Evolutionary conservation across 2,113 vertebrate species (phyloP).

Genomic region (Setophaga petechia): DNA sequence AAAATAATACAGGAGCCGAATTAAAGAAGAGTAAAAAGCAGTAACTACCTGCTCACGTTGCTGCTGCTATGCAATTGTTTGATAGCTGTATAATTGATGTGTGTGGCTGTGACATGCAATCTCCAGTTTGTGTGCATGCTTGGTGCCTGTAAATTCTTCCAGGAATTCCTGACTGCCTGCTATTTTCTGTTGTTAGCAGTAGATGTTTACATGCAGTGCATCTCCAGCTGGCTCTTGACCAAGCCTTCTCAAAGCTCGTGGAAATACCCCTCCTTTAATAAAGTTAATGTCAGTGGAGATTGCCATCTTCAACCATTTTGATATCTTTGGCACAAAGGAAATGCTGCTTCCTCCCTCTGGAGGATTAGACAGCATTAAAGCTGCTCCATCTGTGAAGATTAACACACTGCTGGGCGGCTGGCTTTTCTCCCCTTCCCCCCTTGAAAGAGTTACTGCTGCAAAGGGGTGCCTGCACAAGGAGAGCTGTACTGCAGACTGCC

Average conservation of each 20-base stretch:
- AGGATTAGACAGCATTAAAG: slow-evolving; percentile 27
- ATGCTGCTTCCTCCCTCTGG: neutral
- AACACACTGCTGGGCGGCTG: neutral
- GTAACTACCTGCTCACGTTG: neutral
- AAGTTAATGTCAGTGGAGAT: neutral
- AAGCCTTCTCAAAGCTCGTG: neutral
- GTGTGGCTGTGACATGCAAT: neutral
- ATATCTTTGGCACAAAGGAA: slow-evolving; percentile 28
- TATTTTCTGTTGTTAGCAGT: neutral
- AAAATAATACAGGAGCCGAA: slow-evolving; percentile 13
- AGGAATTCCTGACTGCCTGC: neutral
- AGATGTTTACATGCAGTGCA: neutral
- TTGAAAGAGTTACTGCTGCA: neutral
- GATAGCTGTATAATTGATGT: neutral
- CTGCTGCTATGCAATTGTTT: neutral
- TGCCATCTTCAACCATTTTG: neutral
- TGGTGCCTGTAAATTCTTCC: neutral
- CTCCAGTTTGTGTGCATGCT: neutral
- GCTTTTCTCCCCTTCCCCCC: neutral
- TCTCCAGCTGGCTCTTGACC: neutral
- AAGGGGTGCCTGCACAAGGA: neutral
- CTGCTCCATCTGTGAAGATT: slow-evolving; percentile 1
- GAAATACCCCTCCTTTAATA: neutral
- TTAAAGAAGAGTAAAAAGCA: neutral
- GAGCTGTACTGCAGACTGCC: neutral